Evolutionary conservation across 2,888 invertebrate genomes (phyloP).

Genomic region (Amblyteles armatorius): DNA sequence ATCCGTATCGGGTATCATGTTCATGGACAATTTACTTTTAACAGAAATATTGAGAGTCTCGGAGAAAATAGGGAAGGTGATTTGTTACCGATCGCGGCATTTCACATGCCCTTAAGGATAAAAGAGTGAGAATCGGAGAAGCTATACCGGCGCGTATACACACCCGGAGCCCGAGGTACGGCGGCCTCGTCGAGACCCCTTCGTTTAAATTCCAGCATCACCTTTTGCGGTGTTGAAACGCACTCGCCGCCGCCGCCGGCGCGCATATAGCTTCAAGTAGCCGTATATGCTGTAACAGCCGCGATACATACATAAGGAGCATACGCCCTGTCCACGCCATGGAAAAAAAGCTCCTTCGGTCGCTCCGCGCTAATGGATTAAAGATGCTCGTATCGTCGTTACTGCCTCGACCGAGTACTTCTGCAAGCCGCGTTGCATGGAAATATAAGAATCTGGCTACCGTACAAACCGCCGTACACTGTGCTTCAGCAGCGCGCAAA

Average conservation of each 20-base stretch:
- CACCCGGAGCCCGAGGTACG: conserved; percentile 28
- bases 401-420: neutral
- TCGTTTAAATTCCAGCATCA: conserved; percentile 47
- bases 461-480: neutral
- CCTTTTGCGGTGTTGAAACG: conserved; percentile 47
- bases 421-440: conserved; percentile 1
- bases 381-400: conserved; percentile 34
- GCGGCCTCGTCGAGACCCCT: conserved; percentile 34
- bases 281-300: conserved; percentile 1
- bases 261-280: conserved; percentile 21
- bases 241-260: conserved; percentile 39
- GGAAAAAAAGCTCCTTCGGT: conserved; percentile 26
- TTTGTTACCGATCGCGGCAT: neutral
- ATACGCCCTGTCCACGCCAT: conserved; percentile 15
- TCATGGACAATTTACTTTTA: too few species aligned
- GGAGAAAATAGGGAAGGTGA: neutral
- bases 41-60: too few species aligned
- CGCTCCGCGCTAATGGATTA: conserved; percentile 41
- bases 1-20: too few species aligned
- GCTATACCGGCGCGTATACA: conserved; percentile 13
- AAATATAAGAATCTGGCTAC: conserved; percentile 24
- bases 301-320: neutral
- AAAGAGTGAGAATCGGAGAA: conserved; percentile 29
- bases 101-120: neutral
- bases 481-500: neutral